Percentiles rank a stretch among this genome's conserved stretches.
Conservation (phyloP, 37 sponge, comb jelly and placozoan species). For the Dysidea cf. avara region DNA sequence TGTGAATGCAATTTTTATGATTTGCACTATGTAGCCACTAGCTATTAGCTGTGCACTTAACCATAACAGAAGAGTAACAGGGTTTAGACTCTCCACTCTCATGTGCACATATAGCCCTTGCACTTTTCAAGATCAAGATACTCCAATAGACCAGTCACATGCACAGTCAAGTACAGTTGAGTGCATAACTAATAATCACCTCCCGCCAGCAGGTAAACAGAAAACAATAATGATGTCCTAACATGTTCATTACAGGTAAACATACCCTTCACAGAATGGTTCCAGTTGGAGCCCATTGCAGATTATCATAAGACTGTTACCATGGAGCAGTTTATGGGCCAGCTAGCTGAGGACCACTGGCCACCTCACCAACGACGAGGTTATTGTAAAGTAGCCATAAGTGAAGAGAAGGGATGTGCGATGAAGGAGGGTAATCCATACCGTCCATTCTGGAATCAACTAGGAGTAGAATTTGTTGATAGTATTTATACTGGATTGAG, state of each 20-base stretch:
- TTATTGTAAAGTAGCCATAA: conserved; percentile 51
- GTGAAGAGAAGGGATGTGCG: conserved; percentile 34
- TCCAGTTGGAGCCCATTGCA: conserved; percentile 66
- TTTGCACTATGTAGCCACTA: too few relatives aligned
- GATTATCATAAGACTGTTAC: conserved; percentile 67
- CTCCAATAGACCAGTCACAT: too few relatives aligned
- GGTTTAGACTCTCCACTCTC: too few relatives aligned
- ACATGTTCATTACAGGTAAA: conserved; percentile 38
- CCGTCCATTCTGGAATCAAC: conserved; percentile 82
- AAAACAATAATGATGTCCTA: too few relatives aligned
- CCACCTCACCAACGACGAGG: conserved; percentile 71
- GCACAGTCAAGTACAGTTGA: too few relatives aligned
- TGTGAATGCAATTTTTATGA: too few relatives aligned
- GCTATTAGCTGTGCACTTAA: too few relatives aligned
- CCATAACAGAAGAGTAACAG: too few relatives aligned
- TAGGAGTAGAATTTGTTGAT: conserved; percentile 67
- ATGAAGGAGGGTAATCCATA: conserved; percentile 89
- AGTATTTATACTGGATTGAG: conserved; percentile 40
- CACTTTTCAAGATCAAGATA: too few relatives aligned
- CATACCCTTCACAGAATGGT: conserved; percentile 82
- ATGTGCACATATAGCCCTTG: too few relatives aligned
- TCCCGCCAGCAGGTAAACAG: too few relatives aligned
- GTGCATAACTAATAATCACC: too few relatives aligned
- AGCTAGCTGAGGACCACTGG: conserved; percentile 77
- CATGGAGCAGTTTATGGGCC: conserved; percentile 70